These are phyloP conservation scores for Pimephales promelas DNA, from an alignment of 2,113 vertebrate genomes.

Conservation along the genomic window DNA sequence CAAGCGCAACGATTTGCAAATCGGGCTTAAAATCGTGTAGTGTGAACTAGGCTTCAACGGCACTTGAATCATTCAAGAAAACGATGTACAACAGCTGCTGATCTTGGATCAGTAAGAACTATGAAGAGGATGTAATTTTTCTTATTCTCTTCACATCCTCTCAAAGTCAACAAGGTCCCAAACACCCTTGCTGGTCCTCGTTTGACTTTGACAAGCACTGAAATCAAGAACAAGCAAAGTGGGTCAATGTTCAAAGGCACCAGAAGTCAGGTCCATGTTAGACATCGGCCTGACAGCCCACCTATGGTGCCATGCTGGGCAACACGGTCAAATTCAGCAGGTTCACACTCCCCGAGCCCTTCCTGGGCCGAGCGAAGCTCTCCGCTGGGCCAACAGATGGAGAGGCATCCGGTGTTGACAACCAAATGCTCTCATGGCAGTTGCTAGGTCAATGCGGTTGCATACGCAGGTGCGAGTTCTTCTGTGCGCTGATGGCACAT, in stretches of 20 bases:
- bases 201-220: conserved; percentile 40
- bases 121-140: conserved; percentile 17
- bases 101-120: conserved; percentile 28
- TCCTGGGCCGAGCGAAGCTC: conserved; percentile 72
- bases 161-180: conserved; percentile 41
- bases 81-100: background rate
- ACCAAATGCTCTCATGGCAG: conserved; percentile 50
- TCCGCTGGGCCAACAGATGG: conserved; percentile 78
- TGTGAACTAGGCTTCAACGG: no score
- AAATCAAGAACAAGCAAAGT: conserved; percentile 54
- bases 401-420: conserved; percentile 58
- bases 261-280: conserved; percentile 55
- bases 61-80: background rate
- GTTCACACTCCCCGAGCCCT: conserved; percentile 64
- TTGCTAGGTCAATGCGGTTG: conserved; percentile 71
- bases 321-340: conserved; percentile 52
- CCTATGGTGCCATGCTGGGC: conserved; percentile 52
- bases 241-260: conserved; percentile 58
- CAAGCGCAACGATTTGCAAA: no score
- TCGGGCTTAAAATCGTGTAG: no score
- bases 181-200: conserved; percentile 33
- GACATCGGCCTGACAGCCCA: conserved; percentile 56
- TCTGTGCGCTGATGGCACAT: conserved; percentile 67
- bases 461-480: conserved; percentile 69
- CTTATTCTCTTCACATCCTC: conserved; percentile 9